Conservation (phyloP, 2,888 invertebrate genomes). For the Dioctria linearis region DNA sequence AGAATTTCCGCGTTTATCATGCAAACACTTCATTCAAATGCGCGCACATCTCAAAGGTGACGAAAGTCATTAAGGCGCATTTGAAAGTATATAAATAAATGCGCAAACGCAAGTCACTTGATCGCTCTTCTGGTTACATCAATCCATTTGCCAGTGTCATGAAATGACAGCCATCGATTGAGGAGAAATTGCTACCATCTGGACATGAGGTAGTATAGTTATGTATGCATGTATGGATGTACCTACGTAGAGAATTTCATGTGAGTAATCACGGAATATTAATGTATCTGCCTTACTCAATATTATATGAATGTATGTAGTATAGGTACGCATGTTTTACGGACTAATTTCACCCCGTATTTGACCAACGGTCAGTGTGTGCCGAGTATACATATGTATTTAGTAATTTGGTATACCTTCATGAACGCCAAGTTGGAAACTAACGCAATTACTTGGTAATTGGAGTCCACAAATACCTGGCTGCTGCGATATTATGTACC, state of each 20-base stretch:
- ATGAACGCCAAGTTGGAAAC: neutral
- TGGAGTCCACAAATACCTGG: constrained; percentile 2
- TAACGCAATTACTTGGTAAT: constrained; percentile 5
- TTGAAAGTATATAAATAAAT: neutral
- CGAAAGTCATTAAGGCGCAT: constrained; percentile 14
- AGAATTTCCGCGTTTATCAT: constrained; percentile 17
- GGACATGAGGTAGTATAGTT: neutral
- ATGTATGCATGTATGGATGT: too few species aligned
- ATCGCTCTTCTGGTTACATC: constrained; percentile 5
- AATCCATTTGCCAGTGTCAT: neutral
- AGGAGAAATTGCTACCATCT: constrained; percentile 4
- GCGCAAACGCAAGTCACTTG: neutral
- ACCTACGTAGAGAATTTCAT: too few species aligned
- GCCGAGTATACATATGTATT: neutral
- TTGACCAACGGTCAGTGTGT: neutral
- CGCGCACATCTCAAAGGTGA: neutral
- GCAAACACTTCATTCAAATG: constrained; percentile 13
- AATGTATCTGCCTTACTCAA: neutral
- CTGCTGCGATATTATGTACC: too few species aligned
- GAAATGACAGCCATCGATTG: neutral
- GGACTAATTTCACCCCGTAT: constrained; percentile 1
- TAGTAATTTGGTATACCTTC: too few species aligned
- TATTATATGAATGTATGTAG: too few species aligned
- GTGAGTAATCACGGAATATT: neutral
- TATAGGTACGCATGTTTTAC: constrained; percentile 4